These are phyloP conservation scores for Heterocephalus glaber DNA, from an alignment of 2,113 vertebrate species.

Conservation along the genomic window DNA sequence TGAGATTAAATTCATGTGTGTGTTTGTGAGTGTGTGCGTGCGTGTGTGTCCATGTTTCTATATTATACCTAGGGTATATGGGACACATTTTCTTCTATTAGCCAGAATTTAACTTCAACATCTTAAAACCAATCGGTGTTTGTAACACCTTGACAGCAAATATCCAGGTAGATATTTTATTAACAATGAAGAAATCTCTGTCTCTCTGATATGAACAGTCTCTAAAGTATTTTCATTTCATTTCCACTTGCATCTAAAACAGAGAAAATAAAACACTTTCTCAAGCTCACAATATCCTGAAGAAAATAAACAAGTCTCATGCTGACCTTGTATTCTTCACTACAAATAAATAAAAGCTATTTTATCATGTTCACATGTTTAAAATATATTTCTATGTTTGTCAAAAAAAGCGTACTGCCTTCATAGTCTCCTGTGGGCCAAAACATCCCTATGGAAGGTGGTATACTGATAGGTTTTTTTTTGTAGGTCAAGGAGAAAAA, in stretches of 20 bases:
- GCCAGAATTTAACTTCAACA: neutral
- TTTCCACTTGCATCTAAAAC: slow-evolving; percentile 43
- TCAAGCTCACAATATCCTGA: slow-evolving; percentile 14
- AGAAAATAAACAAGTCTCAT: slow-evolving; percentile 57
- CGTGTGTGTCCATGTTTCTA: neutral
- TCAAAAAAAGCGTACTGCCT: neutral
- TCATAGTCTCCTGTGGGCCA: neutral
- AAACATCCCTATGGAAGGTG: neutral
- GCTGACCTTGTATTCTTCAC: slow-evolving; percentile 35
- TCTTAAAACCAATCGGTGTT: neutral
- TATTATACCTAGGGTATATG: neutral
- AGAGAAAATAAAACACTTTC: slow-evolving; percentile 48
- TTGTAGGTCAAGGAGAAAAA: slow-evolving; percentile 7
- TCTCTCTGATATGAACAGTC: neutral
- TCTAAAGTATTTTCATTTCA: slow-evolving; percentile 33
- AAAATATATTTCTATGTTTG: slow-evolving; percentile 35
- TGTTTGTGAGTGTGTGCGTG: too few relatives aligned
- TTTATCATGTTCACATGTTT: slow-evolving; percentile 21
- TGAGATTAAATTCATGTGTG: neutral
- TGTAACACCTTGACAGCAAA: neutral
- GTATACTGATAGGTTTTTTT: neutral
- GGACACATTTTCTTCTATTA: neutral
- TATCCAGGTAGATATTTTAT: neutral
- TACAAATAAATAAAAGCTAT: slow-evolving; percentile 42
- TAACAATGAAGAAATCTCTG: neutral